A percentile compares a stretch with the other conserved stretches of the same genome.
Evolutionary conservation across 1,140 invertebrate genomes (phyloP).

Genomic region (Eupristina koningsbergeri): DNA sequence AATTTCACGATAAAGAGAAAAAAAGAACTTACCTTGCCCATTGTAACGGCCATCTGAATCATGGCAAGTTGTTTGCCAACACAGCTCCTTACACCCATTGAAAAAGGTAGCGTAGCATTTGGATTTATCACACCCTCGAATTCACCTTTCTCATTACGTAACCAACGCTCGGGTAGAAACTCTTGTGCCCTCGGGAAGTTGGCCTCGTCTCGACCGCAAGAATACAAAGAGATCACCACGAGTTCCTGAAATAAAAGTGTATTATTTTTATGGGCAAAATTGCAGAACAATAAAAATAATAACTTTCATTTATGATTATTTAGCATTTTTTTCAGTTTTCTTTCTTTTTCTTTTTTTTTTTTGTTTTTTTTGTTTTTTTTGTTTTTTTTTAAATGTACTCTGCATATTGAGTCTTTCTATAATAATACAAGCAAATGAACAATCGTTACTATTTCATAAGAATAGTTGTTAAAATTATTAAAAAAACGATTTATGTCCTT

Average conservation of each 20-base stretch:
- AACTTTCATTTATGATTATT: not conserved
- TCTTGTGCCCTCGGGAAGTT: constrained; percentile 81
- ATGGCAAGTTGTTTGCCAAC: constrained; percentile 87
- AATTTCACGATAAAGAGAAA: not conserved
- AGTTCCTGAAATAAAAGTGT: constrained; percentile 76
- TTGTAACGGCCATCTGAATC: constrained; percentile 79
- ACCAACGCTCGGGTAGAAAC: constrained; percentile 87
- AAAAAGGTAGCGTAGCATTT: constrained; percentile 87
- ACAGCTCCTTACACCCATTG: constrained; percentile 85
- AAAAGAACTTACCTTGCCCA: constrained; percentile 75
- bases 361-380: no score
- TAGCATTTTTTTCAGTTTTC: not conserved
- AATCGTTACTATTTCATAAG: no score
- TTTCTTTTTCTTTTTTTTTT: no score
- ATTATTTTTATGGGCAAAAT: not conserved
- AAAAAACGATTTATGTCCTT: no score
- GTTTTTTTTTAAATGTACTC: no score
- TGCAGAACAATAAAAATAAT: not conserved
- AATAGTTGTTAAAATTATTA: no score
- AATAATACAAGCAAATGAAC: no score
- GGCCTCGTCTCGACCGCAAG: constrained; percentile 80
- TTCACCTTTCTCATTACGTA: constrained; percentile 71
- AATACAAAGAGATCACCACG: constrained; percentile 86
- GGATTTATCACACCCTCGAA: constrained; percentile 73
- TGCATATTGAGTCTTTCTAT: no score